Conservation (phyloP, 2,113 vertebrate genomes). For the Thomomys bottae region DNA sequence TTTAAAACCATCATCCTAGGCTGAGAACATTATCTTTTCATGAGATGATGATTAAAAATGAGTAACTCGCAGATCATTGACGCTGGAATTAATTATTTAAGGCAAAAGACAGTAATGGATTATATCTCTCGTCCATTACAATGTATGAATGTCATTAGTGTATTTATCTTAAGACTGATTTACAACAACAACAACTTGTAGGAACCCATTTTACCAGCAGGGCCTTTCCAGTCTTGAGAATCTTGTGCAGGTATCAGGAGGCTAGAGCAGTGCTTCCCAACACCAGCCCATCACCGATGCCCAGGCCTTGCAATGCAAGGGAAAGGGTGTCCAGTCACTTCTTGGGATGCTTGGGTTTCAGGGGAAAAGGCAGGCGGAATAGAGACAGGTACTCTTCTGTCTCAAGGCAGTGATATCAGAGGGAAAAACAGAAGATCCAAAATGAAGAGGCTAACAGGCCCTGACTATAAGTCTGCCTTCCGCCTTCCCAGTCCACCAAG, state of each 20-base stretch:
- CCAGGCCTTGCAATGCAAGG: neutral
- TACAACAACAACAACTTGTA: neutral
- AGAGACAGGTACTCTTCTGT: neutral
- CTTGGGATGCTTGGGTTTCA: neutral
- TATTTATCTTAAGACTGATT: conserved; percentile 57
- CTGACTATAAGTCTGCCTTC: neutral
- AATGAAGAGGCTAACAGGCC: neutral
- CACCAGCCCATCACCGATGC: too few relatives aligned
- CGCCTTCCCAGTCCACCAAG: neutral
- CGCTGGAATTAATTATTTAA: conserved; percentile 64
- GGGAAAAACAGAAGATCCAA: neutral
- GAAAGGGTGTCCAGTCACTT: neutral
- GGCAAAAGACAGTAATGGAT: conserved; percentile 62
- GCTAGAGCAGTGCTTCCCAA: neutral
- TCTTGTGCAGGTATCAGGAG: neutral
- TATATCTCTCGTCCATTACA: conserved; percentile 43
- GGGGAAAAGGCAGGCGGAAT: neutral
- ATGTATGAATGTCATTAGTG: conserved; percentile 11
- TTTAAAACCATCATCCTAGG: conserved; percentile 70
- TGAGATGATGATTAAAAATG: conserved; percentile 78
- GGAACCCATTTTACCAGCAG: neutral
- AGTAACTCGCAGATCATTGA: conserved; percentile 68
- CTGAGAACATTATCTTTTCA: conserved; percentile 74
- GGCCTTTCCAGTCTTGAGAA: neutral
- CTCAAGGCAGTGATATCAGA: neutral